phyloP scores from a whole-genome alignment of 2,797 vertebrate genomes.

The Sebastes taczanowskii region DNA sequence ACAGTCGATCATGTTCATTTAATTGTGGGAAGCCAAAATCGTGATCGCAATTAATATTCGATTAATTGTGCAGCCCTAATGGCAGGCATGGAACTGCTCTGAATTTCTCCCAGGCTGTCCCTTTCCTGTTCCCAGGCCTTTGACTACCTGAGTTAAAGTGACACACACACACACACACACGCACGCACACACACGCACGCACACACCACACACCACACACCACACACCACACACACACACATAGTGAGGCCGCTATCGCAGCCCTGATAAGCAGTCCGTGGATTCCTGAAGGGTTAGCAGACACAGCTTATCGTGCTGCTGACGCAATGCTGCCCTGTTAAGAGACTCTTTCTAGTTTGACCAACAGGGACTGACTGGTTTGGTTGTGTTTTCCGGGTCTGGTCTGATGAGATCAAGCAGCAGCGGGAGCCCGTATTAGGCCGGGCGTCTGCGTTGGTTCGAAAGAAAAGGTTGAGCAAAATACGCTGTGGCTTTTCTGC shows the following conservation, averaged over 20 bases:
- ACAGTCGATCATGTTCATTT: too few species aligned
- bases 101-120: neutral
- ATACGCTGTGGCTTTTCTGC: neutral
- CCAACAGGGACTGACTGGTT: slow-evolving; percentile 58
- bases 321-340: slow-evolving; percentile 58
- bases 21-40: too few species aligned
- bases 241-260: slow-evolving; percentile 29
- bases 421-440: slow-evolving; percentile 24
- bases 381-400: slow-evolving; percentile 56
- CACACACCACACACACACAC: neutral
- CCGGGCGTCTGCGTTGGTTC: slow-evolving; percentile 2
- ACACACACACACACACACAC: slow-evolving; percentile 2
- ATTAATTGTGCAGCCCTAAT: too few species aligned
- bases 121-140: slow-evolving; percentile 33
- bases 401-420: slow-evolving; percentile 61
- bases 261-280: slow-evolving; percentile 58
- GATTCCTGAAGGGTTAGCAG: slow-evolving; percentile 75
- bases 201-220: neutral
- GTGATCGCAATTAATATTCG: too few species aligned
- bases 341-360: slow-evolving; percentile 55
- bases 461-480: neutral
- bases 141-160: slow-evolving; percentile 37
- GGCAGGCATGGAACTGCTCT: neutral
- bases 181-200: neutral
- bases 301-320: slow-evolving; percentile 64